Percentiles rank a stretch among this genome's conserved stretches.
Conservation (phyloP, 1,140 invertebrate genomes). For the Carcinoscorpius rotundicauda region DNA sequence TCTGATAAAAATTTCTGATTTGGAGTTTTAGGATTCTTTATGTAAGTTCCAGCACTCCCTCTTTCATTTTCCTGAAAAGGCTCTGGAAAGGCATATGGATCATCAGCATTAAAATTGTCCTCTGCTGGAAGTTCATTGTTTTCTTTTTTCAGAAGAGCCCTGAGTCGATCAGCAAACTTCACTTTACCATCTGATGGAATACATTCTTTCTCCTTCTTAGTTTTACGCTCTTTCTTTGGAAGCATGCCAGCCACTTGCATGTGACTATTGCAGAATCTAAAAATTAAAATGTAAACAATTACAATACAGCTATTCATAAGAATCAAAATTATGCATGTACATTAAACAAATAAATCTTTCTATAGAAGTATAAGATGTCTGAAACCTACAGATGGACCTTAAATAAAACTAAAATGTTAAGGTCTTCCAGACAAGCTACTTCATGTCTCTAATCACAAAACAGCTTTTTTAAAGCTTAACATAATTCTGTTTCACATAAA, state of each 20-base stretch:
- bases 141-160: slow-evolving; percentile 35
- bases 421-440: no score
- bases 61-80: slow-evolving; percentile 30
- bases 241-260: slow-evolving; percentile 42
- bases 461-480: no score
- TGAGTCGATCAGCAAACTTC: slow-evolving; percentile 39
- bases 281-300: slow-evolving; percentile 15
- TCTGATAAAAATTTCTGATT: no score
- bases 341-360: slow-evolving; percentile 1
- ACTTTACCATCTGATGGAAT: slow-evolving; percentile 40
- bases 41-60: no score
- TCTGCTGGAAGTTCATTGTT: slow-evolving; percentile 22
- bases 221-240: slow-evolving; percentile 40
- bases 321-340: slow-evolving; percentile 2
- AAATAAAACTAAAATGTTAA: no score
- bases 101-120: slow-evolving; percentile 29
- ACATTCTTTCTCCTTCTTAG: slow-evolving; percentile 31
- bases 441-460: no score
- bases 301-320: neutral
- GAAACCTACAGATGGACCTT: no score
- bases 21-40: no score
- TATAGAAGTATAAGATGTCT: no score
- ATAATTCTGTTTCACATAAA: no score
- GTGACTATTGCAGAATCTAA: slow-evolving; percentile 42
- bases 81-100: slow-evolving; percentile 48